Conservation (phyloP, 2,113 vertebrate genomes). For the Etia nguti region DNA sequence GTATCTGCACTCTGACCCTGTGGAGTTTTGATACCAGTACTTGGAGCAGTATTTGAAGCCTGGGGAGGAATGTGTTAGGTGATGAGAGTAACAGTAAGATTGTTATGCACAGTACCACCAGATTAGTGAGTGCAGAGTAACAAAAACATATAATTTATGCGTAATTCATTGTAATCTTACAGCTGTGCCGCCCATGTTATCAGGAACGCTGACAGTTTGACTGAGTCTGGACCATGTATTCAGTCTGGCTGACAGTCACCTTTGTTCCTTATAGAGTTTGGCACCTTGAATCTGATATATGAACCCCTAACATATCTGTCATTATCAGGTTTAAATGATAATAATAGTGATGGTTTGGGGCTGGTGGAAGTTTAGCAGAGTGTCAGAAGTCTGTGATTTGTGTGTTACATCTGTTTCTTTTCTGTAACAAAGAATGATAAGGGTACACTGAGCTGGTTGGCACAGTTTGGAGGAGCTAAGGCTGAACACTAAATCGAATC, state of each 20-base stretch:
- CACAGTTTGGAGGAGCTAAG: neutral
- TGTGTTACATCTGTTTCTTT: neutral
- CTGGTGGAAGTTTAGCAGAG: neutral
- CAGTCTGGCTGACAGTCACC: neutral
- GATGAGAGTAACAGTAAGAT: neutral
- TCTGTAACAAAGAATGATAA: neutral
- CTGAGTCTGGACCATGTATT: neutral
- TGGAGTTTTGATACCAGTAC: neutral
- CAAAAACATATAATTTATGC: neutral
- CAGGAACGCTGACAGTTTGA: neutral
- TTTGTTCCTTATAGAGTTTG: neutral
- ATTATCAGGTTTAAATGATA: neutral
- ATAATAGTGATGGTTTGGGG: rapidly evolving
- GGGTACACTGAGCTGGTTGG: neutral
- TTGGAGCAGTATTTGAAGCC: neutral
- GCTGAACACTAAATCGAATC: neutral
- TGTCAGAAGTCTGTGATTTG: neutral
- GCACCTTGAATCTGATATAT: neutral
- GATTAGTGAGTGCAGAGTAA: neutral
- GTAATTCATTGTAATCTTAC: neutral
- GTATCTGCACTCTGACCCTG: neutral
- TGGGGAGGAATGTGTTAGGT: neutral
- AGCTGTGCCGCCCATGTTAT: neutral
- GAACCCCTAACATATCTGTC: neutral
- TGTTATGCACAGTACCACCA: neutral